Evolutionary conservation across 1,140 invertebrate genomes (phyloP).

Genomic region (Drosophila sechellia): DNA sequence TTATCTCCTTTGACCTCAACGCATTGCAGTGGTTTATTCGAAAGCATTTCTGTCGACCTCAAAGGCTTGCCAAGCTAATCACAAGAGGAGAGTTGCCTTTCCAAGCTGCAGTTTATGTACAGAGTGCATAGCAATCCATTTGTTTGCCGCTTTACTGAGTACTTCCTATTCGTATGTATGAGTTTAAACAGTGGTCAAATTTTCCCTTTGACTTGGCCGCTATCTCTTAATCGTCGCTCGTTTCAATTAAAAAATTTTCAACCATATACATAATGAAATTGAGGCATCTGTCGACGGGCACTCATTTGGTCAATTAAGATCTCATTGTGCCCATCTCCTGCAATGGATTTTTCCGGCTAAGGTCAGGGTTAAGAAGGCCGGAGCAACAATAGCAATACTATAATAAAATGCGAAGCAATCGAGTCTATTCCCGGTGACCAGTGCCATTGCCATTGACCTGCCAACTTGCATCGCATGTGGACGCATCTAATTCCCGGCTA

Average conservation of each 20-base stretch:
- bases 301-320: slow-evolving; percentile 22
- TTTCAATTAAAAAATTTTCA: slow-evolving; percentile 45
- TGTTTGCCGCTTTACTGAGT: no score
- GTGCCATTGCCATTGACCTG: slow-evolving; percentile 19
- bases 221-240: slow-evolving; percentile 31
- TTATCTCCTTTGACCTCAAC: slow-evolving; percentile 7
- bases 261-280: slow-evolving; percentile 8
- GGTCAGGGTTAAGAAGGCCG: slow-evolving; percentile 21
- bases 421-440: slow-evolving; percentile 23
- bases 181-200: neutral
- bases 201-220: slow-evolving; percentile 31
- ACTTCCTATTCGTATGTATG: neutral
- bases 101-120: no score
- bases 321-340: slow-evolving; percentile 1
- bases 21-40: neutral
- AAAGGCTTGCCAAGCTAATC: neutral
- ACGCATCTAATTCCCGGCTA: slow-evolving; percentile 38
- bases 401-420: slow-evolving; percentile 4
- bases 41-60: neutral
- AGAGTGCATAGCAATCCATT: no score
- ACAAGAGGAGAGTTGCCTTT: no score
- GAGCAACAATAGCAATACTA: no score
- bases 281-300: slow-evolving; percentile 23
- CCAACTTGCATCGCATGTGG: slow-evolving; percentile 22
- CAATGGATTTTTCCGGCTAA: slow-evolving; percentile 4